A percentile compares a stretch with the other conserved stretches of the same genome.
Evolutionary conservation across 2,797 vertebrate species (phyloP).

Genomic region (Adrianichthys oophorus): DNA sequence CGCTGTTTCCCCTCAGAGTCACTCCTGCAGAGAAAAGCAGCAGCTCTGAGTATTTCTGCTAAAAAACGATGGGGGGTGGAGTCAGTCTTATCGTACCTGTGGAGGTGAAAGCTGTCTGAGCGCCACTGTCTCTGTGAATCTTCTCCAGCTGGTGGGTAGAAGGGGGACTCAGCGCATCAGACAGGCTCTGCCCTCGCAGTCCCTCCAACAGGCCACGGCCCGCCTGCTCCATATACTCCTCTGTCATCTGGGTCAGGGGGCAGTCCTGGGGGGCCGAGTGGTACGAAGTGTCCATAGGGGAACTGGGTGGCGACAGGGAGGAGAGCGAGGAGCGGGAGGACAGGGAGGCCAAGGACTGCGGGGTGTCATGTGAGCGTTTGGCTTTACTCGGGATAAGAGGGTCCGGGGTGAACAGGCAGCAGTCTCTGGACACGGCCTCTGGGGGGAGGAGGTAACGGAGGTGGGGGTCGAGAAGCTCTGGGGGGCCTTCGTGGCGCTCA

Average conservation of each 20-base stretch:
- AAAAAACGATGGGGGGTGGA: background rate
- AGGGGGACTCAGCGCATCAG: constrained; percentile 47
- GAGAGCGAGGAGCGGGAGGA: constrained; percentile 96
- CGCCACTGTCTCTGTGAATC: constrained; percentile 75
- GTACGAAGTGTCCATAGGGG: constrained; percentile 93
- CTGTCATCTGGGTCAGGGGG: constrained; percentile 88
- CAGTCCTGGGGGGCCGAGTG: constrained; percentile 89
- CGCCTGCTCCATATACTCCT: constrained; percentile 92
- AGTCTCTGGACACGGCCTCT: constrained; percentile 80
- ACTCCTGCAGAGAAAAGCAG: constrained; percentile 76
- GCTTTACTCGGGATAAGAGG: constrained; percentile 77
- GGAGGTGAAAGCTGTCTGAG: constrained; percentile 71
- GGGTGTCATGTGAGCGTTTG: constrained; percentile 89
- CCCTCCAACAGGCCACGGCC: constrained; percentile 85
- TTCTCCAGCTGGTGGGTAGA: constrained; percentile 79
- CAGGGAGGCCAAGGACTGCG: constrained; percentile 92
- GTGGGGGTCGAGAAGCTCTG: constrained; percentile 81
- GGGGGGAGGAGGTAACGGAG: constrained; percentile 86
- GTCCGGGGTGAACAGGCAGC: constrained; percentile 59
- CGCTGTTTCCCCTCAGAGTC: constrained; percentile 88
- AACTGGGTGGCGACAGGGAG: constrained; percentile 94
- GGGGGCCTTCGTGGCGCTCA: constrained; percentile 82
- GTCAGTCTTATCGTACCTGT: constrained; percentile 58
- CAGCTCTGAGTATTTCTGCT: background rate
- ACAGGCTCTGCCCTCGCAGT: constrained; percentile 76